Evolutionary conservation across 2,113 vertebrate genomes (phyloP), one percentile per base, ranked within the genome.

Genomic region (Callipepla squamata): DNA sequence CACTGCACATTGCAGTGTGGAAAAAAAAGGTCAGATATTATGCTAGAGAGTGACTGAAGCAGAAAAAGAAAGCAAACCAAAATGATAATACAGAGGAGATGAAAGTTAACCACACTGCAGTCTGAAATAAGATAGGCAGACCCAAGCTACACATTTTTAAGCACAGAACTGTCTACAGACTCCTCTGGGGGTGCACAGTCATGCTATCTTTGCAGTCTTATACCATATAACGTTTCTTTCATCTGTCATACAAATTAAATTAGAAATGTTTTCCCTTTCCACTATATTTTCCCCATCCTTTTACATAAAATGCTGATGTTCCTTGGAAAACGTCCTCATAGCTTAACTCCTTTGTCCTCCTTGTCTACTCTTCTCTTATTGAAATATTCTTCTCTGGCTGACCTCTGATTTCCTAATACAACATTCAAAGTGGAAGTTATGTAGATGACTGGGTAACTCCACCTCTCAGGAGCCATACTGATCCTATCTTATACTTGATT

Each of bases 61-160:
- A 89, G 95, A 89, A 96, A 96, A 51, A 30, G 63, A 92, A 96
- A 94, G 45, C 18, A 89, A 94, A 89, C 74, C 78, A 73, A 89
- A 89, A 92, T 58, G 68, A 32, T 90, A 96, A 88, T 85, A 76
- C n/a, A 76, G 80, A 93, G 85, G 83, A 91, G 89, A 96, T 90
- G 87, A 85, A 89, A 92, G 75, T 61, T 89, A 78, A 78, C 78
- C 57, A 44, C n/a, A 72, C 44, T 45, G 32, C 69, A 92, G 81
- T 87, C 55, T 94, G 76, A 92, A 93, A 90, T 83, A 76, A 85
- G 69, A 94, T 50, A 73, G 81, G 68, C 59, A 95, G 85, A 90
- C n/a, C 25, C 40, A 91, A 21, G 30, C 34, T 87, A 72, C 70
- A 55, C 48, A 70, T 91, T 89, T 90, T 83, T 92, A 96, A 93